Evolutionary conservation across 2,113 vertebrate genomes (phyloP), one percentile per base, ranked within the genome.

Genomic region (Sula dactylatra): DNA sequence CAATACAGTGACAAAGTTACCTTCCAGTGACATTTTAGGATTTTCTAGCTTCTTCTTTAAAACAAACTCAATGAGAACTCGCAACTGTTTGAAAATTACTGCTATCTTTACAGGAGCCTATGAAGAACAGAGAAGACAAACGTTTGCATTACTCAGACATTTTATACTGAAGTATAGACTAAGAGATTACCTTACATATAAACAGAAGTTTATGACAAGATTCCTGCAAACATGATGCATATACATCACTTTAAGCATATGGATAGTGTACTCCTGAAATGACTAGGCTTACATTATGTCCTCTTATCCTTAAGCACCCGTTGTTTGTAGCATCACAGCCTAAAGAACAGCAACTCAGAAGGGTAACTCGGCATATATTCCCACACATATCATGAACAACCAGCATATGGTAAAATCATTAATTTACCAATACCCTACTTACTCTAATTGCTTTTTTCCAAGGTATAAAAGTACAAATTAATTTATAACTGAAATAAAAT

Each of bases 91-190:
- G 96, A 99, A 99, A 98, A 99, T 99, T 62, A 99, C 99, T 6
- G 99, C 99, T 36, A 99, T 99, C 91, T 99, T 98, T 16, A 99
- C 99, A 26, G 99, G 99, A 94, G 99, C 99, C 99, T 99, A 82
- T 64, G 36, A 91, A 87, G 42, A 90, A 94, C 9, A 76, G 45
- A 71, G 34, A 85, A 82, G 29, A 93, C 11, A 86, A 87, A 64
- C 10, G 72, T 25, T 62, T 73, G 15, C 31, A 55, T 67, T 61
- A 69, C 29, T 72, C 17, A 42, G 27, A 26, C 3, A 54, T 86
- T 76, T 71, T 31, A 52, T 31, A 78, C 4, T 11, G 64, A 71
- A 86, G 38, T 10, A 34, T 0, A 83, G 24, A 73, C 74, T n/a
- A 74, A 55, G 62, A 64, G 7, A 66, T 27, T 29, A 86, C n/a